Evolutionary conservation across 2,113 vertebrate species (phyloP).

Genomic region (Xenopus borealis): DNA sequence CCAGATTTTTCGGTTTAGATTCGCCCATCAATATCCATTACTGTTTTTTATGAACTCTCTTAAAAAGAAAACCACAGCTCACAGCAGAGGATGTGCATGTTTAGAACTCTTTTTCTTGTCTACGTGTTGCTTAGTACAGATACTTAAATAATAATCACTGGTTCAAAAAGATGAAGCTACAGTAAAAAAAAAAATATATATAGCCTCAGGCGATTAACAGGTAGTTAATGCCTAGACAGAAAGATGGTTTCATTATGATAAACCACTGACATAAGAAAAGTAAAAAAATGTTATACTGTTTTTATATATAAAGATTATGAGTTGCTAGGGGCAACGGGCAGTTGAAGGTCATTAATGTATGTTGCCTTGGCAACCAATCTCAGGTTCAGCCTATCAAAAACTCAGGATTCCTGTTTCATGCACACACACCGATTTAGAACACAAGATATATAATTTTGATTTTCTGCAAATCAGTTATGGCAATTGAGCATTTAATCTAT

Average conservation of each 20-base stretch:
- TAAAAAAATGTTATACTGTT: not conserved
- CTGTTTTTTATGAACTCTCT: too few species aligned
- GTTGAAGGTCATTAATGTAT: constrained; percentile 42
- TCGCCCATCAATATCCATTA: too few species aligned
- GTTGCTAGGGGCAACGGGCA: constrained; percentile 41
- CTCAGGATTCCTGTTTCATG: constrained; percentile 27
- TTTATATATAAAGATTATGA: constrained; percentile 39
- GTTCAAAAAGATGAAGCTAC: not conserved
- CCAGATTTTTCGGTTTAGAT: too few species aligned
- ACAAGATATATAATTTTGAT: constrained; percentile 5
- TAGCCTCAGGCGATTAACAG: constrained; percentile 12
- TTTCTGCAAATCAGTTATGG: constrained; percentile 27
- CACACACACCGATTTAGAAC: constrained; percentile 16
- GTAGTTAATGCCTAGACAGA: constrained; percentile 19
- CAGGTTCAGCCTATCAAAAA: constrained; percentile 28
- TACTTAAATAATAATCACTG: not conserved
- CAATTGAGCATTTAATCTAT: constrained; percentile 4
- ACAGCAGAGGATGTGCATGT: not conserved
- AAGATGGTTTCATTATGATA: constrained; percentile 33
- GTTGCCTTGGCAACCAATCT: constrained; percentile 31
- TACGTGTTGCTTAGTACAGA: not conserved
- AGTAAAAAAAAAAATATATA: constrained; percentile 2
- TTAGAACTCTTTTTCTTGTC: not conserved
- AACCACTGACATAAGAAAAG: constrained; percentile 22
- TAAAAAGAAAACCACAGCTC: not conserved